Base-by-base conservation (phyloP, 1,140 invertebrate species). In the Pararge aegeria region DNA sequence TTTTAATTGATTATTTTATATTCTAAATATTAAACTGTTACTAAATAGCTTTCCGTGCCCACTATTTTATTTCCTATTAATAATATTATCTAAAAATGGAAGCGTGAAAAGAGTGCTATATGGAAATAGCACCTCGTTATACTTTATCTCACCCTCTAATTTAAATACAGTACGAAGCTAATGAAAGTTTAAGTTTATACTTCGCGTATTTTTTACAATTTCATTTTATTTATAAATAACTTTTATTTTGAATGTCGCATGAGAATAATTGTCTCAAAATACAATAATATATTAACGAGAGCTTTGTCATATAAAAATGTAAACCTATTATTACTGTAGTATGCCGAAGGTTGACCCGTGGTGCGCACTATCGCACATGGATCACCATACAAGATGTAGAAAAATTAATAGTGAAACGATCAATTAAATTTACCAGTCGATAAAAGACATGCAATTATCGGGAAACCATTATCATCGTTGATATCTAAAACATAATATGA, bases 51-150 rank as follows among this genome's bases (percentile, higher is more conserved):
- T 51, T 59, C 38, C 20, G 57, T 59, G 57, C 57, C 15, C n/a
- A 53, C 37, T 58, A 59, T 44, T 46, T 46, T 21, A 51, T n/a
- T 55, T 46, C 19, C 15, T 49, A 49, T n/a, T n/a, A n/a, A n/a
- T 48, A 7, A 18, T 55, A 13, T 10, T 49, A 61, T 61, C 29
- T 54, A 54, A n/a, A n/a, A 56, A 62, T 55, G 53, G 48, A 52
- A 59, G 38, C 34, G 49, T 59, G 60, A 62, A 30, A 52, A 50
- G 60, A 46, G 29, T 46, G 60, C 60, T 52, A 52, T 37, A 44
- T 42, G 16, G n/a, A 51, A 62, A 40, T 62, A 62, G 60, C 60
- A 62, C 60, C 60, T 42, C 21, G 19, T 55, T 38, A 52, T 20
- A 46, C 38, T 40, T 16, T 40, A 2, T 40, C 34, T 24, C 24